phyloP scores from a whole-genome alignment of 2,113 vertebrate genomes.

The Geococcyx californianus region DNA sequence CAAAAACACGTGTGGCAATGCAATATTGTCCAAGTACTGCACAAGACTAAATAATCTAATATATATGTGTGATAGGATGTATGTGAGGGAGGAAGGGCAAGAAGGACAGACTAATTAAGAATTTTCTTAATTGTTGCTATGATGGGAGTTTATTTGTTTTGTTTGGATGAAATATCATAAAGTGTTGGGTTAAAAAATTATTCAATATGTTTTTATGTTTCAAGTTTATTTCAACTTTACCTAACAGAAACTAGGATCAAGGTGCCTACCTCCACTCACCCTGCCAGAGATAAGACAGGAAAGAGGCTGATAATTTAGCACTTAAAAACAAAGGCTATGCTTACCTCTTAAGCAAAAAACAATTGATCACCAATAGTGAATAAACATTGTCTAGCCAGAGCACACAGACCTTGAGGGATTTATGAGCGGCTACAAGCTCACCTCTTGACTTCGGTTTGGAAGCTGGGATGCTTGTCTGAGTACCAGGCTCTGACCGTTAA shows the following conservation, averaged over 20 bases:
- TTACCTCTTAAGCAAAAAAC: slow-evolving; percentile 53
- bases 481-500: slow-evolving; percentile 35
- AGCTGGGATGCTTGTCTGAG: background rate
- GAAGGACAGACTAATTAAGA: background rate
- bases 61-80: rapidly evolving
- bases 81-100: background rate
- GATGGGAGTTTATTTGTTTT: background rate
- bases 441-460: slow-evolving; percentile 31
- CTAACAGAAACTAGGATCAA: background rate
- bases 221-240: too few species aligned
- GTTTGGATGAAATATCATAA: background rate
- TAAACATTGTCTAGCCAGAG: slow-evolving; percentile 42
- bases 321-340: background rate
- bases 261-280: background rate
- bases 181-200: background rate
- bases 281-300: background rate
- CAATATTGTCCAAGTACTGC: background rate
- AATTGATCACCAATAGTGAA: slow-evolving; percentile 53
- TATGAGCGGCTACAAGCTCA: slow-evolving; percentile 29
- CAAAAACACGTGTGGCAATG: background rate
- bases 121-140: background rate
- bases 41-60: background rate
- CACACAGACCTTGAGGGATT: slow-evolving; percentile 22
- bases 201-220: too few species aligned
- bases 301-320: background rate